phyloP scores from a whole-genome alignment of 2,888 invertebrate species.

The Galeruca laticollis region DNA sequence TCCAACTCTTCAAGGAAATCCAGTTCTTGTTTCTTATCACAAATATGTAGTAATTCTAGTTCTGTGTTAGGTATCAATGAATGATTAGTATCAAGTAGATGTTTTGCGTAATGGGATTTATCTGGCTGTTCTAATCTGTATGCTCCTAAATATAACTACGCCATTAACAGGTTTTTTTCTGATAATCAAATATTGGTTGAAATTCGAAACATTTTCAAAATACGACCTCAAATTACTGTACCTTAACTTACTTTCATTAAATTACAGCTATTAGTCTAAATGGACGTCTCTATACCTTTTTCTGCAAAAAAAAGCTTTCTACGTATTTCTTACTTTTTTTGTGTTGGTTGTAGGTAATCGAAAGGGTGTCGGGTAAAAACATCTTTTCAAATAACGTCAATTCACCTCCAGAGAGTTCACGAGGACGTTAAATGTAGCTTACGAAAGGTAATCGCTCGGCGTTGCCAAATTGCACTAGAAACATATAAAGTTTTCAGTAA shows the following conservation, averaged over 20 bases:
- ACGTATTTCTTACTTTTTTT: neutral
- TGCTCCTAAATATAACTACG: no score
- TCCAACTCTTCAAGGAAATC: no score
- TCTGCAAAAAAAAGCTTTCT: neutral
- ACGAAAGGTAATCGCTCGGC: neutral
- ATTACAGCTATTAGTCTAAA: neutral
- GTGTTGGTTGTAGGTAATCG: conserved; percentile 5
- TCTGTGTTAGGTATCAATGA: no score
- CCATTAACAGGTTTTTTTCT: no score
- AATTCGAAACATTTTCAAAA: no score
- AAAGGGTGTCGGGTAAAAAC: conserved; percentile 29
- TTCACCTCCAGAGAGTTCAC: conserved; percentile 6
- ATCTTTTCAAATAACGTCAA: conserved; percentile 27
- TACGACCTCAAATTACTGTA: no score
- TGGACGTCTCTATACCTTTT: neutral
- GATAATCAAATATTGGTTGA: no score
- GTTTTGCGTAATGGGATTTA: no score
- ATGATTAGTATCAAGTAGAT: no score
- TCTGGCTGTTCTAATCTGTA: no score
- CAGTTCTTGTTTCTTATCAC: no score
- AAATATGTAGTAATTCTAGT: no score
- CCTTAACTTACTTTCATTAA: neutral
- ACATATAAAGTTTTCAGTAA: neutral
- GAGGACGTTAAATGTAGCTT: neutral
- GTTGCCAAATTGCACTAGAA: neutral